Conservation (phyloP, 2,113 vertebrate genomes). For the Anser cygnoides region DNA sequence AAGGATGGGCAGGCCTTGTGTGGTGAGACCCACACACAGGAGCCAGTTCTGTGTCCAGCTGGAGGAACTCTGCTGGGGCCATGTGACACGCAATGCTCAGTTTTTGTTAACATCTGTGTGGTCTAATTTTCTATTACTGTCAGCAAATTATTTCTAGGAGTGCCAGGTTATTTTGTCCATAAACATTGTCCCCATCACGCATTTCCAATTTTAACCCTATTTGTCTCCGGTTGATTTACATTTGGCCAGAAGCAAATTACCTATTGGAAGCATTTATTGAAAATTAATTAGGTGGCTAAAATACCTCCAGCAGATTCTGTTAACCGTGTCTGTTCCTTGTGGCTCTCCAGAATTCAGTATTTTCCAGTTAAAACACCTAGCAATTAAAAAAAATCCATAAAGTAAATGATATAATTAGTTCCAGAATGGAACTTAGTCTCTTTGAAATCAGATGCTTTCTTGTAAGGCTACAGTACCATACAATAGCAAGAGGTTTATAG, state of each 20-base stretch:
- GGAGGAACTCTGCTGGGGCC: neutral
- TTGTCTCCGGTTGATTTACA: conserved; percentile 83
- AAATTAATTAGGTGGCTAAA: conserved; percentile 86
- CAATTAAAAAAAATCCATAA: conserved; percentile 80
- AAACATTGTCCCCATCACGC: conserved; percentile 79
- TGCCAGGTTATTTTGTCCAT: conserved; percentile 80
- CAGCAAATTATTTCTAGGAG: conserved; percentile 76
- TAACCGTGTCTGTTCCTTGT: conserved; percentile 68
- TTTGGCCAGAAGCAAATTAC: conserved; percentile 78
- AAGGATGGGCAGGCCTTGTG: neutral
- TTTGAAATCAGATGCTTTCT: conserved; percentile 81
- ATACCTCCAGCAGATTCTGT: conserved; percentile 75
- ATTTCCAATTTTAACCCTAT: conserved; percentile 82
- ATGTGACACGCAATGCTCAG: neutral
- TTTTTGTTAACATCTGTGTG: conserved; percentile 71
- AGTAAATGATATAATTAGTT: conserved; percentile 80
- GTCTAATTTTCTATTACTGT: conserved; percentile 77
- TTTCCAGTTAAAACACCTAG: conserved; percentile 81
- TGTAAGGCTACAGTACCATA: conserved; percentile 52
- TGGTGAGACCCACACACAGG: neutral
- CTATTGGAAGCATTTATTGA: conserved; percentile 82
- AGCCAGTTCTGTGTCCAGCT: neutral
- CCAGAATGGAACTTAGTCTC: conserved; percentile 77
- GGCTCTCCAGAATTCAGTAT: conserved; percentile 65
- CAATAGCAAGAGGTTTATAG: conserved; percentile 69